These are phyloP conservation scores for Oscheius onirici DNA, from an alignment of 2,888 invertebrate species.

Conservation along the genomic window DNA sequence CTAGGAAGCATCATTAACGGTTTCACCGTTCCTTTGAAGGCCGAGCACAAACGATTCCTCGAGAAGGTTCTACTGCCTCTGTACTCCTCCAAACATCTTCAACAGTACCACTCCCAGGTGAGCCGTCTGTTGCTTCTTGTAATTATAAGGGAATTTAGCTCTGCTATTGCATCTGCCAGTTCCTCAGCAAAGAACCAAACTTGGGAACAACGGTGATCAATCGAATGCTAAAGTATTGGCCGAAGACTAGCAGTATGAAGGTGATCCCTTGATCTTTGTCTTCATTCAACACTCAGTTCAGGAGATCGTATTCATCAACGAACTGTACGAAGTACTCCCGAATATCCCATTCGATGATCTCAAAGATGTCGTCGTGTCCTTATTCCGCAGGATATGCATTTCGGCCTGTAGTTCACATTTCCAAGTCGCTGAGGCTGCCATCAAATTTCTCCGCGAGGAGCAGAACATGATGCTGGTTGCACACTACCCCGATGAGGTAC, in stretches of 20 bases:
- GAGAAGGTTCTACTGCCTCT: constrained; percentile 13
- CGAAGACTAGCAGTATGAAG: constrained; percentile 8
- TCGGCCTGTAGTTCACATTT: constrained; percentile 2
- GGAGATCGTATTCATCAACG: constrained; percentile 12
- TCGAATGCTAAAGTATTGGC: constrained; percentile 16
- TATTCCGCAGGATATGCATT: not conserved
- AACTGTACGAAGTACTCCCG: not conserved
- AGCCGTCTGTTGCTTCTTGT: too few relatives aligned
- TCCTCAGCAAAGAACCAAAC: constrained; percentile 12
- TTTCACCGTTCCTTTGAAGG: constrained; percentile 17
- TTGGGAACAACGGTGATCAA: not conserved
- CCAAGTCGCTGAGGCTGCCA: constrained; percentile 17
- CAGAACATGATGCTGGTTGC: not conserved
- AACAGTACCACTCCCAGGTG: constrained; percentile 17
- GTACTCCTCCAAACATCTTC: not conserved
- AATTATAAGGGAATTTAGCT: too few relatives aligned
- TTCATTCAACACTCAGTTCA: not conserved
- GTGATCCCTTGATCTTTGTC: not conserved
- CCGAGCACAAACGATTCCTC: constrained; percentile 3
- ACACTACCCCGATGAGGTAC: not conserved
- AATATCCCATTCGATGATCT: not conserved
- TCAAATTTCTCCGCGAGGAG: not conserved
- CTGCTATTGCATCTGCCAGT: constrained; percentile 21
- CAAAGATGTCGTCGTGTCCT: not conserved
- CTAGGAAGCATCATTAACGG: constrained; percentile 21